Evolutionary conservation across 2,797 vertebrate species (phyloP).

Genomic region (Poliocrania exsul): DNA sequence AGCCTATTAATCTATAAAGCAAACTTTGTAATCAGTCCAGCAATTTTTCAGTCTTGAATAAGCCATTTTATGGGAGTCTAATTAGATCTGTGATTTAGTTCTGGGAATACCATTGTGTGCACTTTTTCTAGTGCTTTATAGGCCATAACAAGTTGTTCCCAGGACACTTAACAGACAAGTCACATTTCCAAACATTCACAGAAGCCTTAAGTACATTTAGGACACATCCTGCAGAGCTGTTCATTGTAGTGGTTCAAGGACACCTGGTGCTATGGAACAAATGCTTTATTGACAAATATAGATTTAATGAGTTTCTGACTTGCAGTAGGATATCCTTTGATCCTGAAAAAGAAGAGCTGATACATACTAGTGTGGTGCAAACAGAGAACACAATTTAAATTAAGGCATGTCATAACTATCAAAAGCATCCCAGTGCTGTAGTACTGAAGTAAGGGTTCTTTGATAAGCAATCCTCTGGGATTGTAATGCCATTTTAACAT

Average conservation of each 20-base stretch:
- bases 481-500: conserved; percentile 24
- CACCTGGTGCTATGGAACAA: conserved; percentile 58
- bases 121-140: conserved; percentile 46
- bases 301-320: conserved; percentile 73
- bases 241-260: conserved; percentile 71
- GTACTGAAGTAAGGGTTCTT: conserved; percentile 42
- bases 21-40: conserved; percentile 42
- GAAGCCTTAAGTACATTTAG: conserved; percentile 60
- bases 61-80: conserved; percentile 15
- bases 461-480: conserved; percentile 41
- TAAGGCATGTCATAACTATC: conserved; percentile 44
- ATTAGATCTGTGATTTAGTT: conserved; percentile 45
- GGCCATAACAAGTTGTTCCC: conserved; percentile 60
- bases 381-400: conserved; percentile 45
- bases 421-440: conserved; percentile 30
- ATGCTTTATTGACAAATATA: conserved; percentile 72
- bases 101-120: conserved; percentile 29
- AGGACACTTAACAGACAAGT: conserved; percentile 50
- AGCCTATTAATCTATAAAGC: conserved; percentile 13
- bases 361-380: conserved; percentile 56
- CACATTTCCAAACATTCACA: conserved; percentile 66
- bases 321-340: conserved; percentile 68
- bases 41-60: conserved; percentile 41
- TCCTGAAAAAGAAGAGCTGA: conserved; percentile 59
- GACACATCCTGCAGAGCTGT: conserved; percentile 41